These are phyloP conservation scores for Macrobrachium rosenbergii DNA, from an alignment of 1,140 invertebrate genomes.

Conservation along the genomic window DNA sequence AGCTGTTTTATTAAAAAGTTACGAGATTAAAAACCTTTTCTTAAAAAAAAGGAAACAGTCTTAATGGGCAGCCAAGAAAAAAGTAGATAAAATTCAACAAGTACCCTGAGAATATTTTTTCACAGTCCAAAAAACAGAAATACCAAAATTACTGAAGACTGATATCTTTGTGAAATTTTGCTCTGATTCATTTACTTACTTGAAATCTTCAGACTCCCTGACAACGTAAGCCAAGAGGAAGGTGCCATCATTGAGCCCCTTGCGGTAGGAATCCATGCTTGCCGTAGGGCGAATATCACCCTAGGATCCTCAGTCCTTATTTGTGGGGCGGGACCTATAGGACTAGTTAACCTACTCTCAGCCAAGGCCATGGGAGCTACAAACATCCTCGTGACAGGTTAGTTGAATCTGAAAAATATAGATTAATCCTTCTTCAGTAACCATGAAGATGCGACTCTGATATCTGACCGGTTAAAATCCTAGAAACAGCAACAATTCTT, in stretches of 20 bases:
- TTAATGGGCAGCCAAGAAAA: no score
- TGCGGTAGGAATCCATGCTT: conserved; percentile 93
- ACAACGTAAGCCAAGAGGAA: conserved; percentile 90
- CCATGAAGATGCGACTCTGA: background rate
- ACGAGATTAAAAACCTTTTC: no score
- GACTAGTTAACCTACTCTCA: conserved; percentile 84
- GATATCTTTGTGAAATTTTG: no score
- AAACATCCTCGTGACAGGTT: conserved; percentile 86
- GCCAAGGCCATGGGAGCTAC: conserved; percentile 91
- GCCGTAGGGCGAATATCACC: conserved; percentile 80
- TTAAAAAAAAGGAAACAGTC: no score
- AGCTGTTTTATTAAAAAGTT: no score
- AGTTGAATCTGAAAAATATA: background rate
- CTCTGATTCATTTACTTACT: conserved; percentile 74
- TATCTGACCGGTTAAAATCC: no score
- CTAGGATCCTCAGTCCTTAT: conserved; percentile 87
- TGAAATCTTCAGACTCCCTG: conserved; percentile 83
- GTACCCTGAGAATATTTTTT: no score
- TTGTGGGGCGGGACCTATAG: conserved; percentile 92
- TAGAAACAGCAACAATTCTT: no score
- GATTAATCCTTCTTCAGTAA: background rate
- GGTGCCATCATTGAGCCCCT: conserved; percentile 93
- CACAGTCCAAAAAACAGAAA: no score
- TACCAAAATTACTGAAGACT: no score
- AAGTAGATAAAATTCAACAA: no score